Evolutionary conservation across 1,140 invertebrate genomes (phyloP).

Genomic region (Lordiphosa clarofinis): DNA sequence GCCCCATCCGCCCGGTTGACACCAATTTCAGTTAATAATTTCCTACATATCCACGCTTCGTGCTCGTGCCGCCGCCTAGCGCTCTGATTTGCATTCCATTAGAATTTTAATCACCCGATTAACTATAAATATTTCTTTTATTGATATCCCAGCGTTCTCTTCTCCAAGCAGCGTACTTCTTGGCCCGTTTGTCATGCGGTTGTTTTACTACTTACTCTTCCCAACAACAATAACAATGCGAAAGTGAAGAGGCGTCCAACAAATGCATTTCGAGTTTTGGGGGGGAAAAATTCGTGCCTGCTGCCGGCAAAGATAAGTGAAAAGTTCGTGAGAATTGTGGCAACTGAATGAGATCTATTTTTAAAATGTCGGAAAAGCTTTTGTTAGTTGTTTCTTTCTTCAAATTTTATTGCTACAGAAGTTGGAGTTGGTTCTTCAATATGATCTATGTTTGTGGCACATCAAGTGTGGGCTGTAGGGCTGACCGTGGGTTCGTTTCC

Average conservation of each 20-base stretch:
- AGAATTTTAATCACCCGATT: conserved; percentile 72
- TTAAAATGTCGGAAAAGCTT: too few relatives aligned
- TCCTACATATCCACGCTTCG: conserved; percentile 23
- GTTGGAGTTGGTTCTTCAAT: too few relatives aligned
- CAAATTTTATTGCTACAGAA: too few relatives aligned
- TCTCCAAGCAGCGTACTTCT: conserved; percentile 12
- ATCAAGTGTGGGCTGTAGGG: too few relatives aligned
- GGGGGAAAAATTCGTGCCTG: conserved; percentile 8
- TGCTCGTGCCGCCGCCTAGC: conserved; percentile 3
- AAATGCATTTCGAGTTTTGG: conserved; percentile 20
- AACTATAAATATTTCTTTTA: conserved; percentile 70
- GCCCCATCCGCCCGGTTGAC: conserved; percentile 24
- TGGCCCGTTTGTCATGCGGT: conserved; percentile 13
- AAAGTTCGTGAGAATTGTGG: conserved; percentile 8
- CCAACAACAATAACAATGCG: conserved; percentile 25
- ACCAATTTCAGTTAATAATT: conserved; percentile 75
- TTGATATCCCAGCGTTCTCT: conserved; percentile 43
- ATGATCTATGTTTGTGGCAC: too few relatives aligned
- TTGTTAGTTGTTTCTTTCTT: too few relatives aligned
- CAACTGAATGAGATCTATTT: not conserved
- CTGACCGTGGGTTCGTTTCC: too few relatives aligned
- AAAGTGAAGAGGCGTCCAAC: conserved; percentile 36
- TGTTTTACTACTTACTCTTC: conserved; percentile 30
- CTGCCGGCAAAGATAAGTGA: not conserved
- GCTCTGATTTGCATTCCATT: conserved; percentile 74